Percentiles rank a stretch among this genome's conserved stretches.
Conservation (phyloP, 2,888 invertebrate species). For the Pristionchus fissidentatus region DNA sequence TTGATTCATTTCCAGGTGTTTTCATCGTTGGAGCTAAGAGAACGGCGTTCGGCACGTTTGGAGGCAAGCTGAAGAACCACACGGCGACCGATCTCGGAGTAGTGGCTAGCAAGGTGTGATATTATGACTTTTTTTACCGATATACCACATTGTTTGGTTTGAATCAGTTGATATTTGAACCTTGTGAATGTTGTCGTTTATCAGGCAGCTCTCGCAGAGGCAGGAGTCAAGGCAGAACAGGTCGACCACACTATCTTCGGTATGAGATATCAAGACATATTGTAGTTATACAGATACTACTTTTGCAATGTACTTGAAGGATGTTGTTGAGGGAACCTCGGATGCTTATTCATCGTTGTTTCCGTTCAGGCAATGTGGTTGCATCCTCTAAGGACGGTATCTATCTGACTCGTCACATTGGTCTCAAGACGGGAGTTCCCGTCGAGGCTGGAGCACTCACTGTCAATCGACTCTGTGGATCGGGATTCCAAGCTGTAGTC, state of each 20-base stretch:
- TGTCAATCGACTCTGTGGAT: constrained; percentile 94
- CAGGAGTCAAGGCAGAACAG: constrained; percentile 86
- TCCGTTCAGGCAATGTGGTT: constrained; percentile 74
- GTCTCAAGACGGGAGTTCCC: constrained; percentile 85
- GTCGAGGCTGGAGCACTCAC: constrained; percentile 87
- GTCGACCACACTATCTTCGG: constrained; percentile 92
- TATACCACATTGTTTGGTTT: background rate
- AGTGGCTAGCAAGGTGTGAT: constrained; percentile 75
- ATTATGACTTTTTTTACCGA: background rate
- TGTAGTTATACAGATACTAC: too few relatives aligned
- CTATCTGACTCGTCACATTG: constrained; percentile 90
- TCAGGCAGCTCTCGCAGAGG: constrained; percentile 80
- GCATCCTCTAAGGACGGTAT: constrained; percentile 88
- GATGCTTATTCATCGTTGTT: background rate
- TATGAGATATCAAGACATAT: constrained; percentile 75
- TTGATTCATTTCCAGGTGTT: constrained; percentile 78
- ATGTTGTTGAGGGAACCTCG: background rate
- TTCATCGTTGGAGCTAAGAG: constrained; percentile 90
- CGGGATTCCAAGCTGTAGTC: constrained; percentile 94
- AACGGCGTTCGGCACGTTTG: constrained; percentile 95
- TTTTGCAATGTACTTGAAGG: too few relatives aligned
- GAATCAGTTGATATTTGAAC: constrained; percentile 54
- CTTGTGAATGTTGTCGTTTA: too few relatives aligned
- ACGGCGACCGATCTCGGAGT: constrained; percentile 83
- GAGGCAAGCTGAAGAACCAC: constrained; percentile 80